Evolutionary conservation across 2,888 invertebrate species (phyloP), one percentile per base, ranked within the genome.

Genomic region (Zygaena filipendulae): DNA sequence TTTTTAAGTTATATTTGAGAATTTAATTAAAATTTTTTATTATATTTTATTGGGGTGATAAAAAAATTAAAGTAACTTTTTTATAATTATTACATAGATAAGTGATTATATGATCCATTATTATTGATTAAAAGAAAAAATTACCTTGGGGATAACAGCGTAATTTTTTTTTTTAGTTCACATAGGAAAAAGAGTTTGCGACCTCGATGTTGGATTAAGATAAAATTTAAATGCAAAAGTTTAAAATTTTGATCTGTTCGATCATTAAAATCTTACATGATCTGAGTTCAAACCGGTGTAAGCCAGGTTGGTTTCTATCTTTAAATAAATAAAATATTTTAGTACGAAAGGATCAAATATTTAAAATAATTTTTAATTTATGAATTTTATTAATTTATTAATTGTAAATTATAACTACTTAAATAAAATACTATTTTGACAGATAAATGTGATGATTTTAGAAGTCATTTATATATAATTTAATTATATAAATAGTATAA

Each of bases 121-220:
- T n/a, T n/a, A n/a, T 46, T 71, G 82, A 84, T 84, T 83, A 83
- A 42, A 83, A 84, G 83, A 82, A 70, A 70, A 85, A 89, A 84
- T 87, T 88, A 88, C 87, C 85, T 85, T 86, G 87, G 87, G 87
- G 87, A 88, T 90, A 90, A 90, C 88, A 90, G 88, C 86, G 84
- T 88, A 83, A 88, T 89, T 82, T 84, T 84, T 83, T 85, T 85
- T 71, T 70, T 85, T 82, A 89, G 88, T 81, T 82, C 87, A 59
- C 67, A 89, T 90, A 83, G 74, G 81, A 83, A 85, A 82, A 80
- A 83, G 66, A 83, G 87, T 80, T 90, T 89, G 86, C 86, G 87
- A 90, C 89, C 89, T 91, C 90, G 89, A 91, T 91, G 90, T 90
- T 91, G 90, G 87, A 90, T 89, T 89, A 89, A 86, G 82, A 79